Evolutionary conservation across 2,888 invertebrate genomes (phyloP).

Genomic region (Chromoteleia sp.): DNA sequence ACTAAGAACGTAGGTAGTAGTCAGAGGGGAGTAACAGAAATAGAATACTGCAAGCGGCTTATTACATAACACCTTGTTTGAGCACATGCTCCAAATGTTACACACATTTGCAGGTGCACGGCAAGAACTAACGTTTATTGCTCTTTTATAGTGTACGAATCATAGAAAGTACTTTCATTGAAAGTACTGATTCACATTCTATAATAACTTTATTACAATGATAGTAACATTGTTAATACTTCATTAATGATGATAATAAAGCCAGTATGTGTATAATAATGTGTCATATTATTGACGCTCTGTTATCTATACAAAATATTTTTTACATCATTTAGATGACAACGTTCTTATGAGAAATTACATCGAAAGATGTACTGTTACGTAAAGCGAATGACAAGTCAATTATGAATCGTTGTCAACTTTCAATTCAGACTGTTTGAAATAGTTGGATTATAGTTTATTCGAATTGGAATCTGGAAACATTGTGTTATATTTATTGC

Average conservation of each 20-base stretch:
- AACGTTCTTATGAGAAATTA: not conserved
- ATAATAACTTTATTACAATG: slow-evolving; percentile 12
- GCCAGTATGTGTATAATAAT: slow-evolving; percentile 10
- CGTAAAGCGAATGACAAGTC: slow-evolving; percentile 28
- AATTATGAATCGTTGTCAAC: slow-evolving; percentile 3
- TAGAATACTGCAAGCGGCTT: slow-evolving; percentile 78
- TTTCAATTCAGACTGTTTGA: not conserved
- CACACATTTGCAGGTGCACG: slow-evolving; percentile 58
- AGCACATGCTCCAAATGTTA: slow-evolving; percentile 70
- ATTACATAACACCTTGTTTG: slow-evolving; percentile 79
- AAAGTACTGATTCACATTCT: slow-evolving; percentile 30
- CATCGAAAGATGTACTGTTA: not conserved
- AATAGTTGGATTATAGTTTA: not conserved
- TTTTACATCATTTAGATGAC: not conserved
- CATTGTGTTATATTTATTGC: not conserved
- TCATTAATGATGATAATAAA: slow-evolving; percentile 5
- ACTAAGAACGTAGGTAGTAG: slow-evolving; percentile 69
- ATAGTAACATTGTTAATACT: slow-evolving; percentile 1
- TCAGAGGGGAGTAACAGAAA: slow-evolving; percentile 78
- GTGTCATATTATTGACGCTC: not conserved
- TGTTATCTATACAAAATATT: not conserved
- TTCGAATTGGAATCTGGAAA: not conserved
- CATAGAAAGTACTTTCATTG: slow-evolving; percentile 18
- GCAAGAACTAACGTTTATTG: not conserved
- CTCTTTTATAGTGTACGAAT: too few relatives aligned